Percentiles rank a stretch among this genome's conserved stretches.
These are phyloP conservation scores for Mustelus asterias DNA, from an alignment of 2,113 vertebrate species.

Conservation along the genomic window DNA sequence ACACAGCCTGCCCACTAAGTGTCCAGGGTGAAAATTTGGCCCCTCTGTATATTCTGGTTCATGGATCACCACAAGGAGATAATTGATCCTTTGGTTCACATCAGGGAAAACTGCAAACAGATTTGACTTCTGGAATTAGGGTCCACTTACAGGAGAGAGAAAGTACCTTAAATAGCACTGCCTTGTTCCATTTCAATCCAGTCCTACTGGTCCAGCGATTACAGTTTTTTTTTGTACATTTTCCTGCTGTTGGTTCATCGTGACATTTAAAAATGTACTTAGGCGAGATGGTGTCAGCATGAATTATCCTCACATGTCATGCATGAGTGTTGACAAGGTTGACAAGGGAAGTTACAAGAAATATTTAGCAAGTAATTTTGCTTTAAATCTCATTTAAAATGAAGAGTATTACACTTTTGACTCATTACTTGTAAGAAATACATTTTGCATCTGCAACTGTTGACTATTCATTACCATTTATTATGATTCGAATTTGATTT, in stretches of 20 bases:
- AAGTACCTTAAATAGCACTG: background rate
- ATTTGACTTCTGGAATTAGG: background rate
- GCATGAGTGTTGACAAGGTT: background rate
- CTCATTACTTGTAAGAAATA: background rate
- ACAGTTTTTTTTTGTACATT: background rate
- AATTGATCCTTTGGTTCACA: too few relatives aligned
- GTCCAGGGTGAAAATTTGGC: background rate
- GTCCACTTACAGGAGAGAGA: background rate
- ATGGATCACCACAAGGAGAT: background rate
- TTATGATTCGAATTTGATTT: background rate
- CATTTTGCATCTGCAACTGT: background rate
- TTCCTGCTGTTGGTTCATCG: background rate
- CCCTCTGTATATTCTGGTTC: background rate
- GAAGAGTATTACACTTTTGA: background rate
- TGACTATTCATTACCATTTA: background rate
- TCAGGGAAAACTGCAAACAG: background rate
- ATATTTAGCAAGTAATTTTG: background rate
- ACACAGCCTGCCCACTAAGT: background rate
- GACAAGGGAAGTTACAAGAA: background rate
- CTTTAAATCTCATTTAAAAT: conserved; percentile 5
- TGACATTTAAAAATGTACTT: background rate
- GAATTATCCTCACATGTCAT: background rate
- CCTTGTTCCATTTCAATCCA: background rate
- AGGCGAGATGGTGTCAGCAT: background rate
- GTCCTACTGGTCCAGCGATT: background rate